phyloP scores from a whole-genome alignment of 2,888 invertebrate genomes.

The Hirtodrosophila alboralis region DNA sequence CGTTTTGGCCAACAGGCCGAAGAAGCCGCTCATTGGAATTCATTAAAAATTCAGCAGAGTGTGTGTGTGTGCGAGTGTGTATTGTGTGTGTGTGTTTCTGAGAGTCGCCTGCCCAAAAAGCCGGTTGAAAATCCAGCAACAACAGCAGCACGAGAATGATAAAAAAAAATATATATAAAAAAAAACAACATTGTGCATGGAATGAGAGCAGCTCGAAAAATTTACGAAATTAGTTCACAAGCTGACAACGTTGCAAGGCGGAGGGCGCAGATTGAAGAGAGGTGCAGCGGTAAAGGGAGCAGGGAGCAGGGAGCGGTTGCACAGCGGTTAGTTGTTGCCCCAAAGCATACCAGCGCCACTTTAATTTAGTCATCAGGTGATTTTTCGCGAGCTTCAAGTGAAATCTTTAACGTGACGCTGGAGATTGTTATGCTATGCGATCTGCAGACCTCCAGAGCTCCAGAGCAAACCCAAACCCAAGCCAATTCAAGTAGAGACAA shows the following conservation, averaged over 20 bases:
- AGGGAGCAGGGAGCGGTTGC: background rate
- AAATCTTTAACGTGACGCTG: slow-evolving; percentile 81
- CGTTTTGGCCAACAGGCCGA: slow-evolving; percentile 71
- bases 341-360: slow-evolving; percentile 80
- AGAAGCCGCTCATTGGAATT: slow-evolving; percentile 79
- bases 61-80: slow-evolving; percentile 20
- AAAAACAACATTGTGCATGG: slow-evolving; percentile 67
- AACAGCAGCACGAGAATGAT: slow-evolving; percentile 39
- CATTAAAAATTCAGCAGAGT: slow-evolving; percentile 81
- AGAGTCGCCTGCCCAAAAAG: slow-evolving; percentile 79
- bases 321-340: slow-evolving; percentile 41
- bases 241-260: slow-evolving; percentile 49
- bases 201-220: slow-evolving; percentile 82
- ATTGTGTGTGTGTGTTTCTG: slow-evolving; percentile 35
- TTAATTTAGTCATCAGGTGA: slow-evolving; percentile 83
- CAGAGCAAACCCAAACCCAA: slow-evolving; percentile 5
- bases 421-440: slow-evolving; percentile 79
- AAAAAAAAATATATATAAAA: slow-evolving; percentile 37
- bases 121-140: slow-evolving; percentile 70
- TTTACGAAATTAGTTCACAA: slow-evolving; percentile 82
- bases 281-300: background rate
- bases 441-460: slow-evolving; percentile 34
- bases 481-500: slow-evolving; percentile 10
- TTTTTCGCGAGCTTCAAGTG: slow-evolving; percentile 81
- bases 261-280: background rate